Evolutionary conservation across 2,888 invertebrate genomes (phyloP), one percentile per base, ranked within the genome.

Genomic region (Deilephila elpenor): DNA sequence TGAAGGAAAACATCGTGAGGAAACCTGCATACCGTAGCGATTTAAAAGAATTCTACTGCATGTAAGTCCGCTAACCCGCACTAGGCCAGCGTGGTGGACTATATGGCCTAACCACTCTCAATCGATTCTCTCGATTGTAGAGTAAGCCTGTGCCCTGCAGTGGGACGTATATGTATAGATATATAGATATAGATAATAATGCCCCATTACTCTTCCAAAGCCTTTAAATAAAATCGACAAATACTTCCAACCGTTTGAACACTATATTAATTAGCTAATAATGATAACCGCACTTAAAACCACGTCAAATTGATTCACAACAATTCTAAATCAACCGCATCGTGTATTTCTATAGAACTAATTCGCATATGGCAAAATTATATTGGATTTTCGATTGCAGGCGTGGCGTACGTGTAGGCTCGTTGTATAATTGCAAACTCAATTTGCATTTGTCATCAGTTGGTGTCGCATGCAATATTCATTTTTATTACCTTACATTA

Each of bases 301-400:
- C 59, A 59, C 59, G 25, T 59, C 59, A 20, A 11, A n/a, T 62
- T 37, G 44, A 44, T 44, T 44, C 44, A 44, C 44, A 56, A 56
- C 7, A n/a, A 56, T 56, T 5, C 44, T 67, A 25, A 64, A 44
- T 25, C 44, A 44, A 44, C n/a, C 20, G 64, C 44, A 8, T 17
- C 14, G 44, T 14, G 8, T 60, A 60, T 29, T 60, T 29, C 34
- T 62, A 17, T 62, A 19, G 20, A 72, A 75, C 53, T 70, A 59
- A 73, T 62, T 74, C 61, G 56, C 72, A 62, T 62, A 29, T 17
- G 74, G 74, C 70, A 56, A 71, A 78, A 77, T 76, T 75, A 80
- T 78, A 82, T 83, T 82, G 75, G 75, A 75, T 78, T 80, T 78
- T 74, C 71, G 37, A 78, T 77, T 77, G 78, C 76, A 77, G 77